Conservation (phyloP, 2,113 vertebrate species). For the Tenrec ecaudatus region DNA sequence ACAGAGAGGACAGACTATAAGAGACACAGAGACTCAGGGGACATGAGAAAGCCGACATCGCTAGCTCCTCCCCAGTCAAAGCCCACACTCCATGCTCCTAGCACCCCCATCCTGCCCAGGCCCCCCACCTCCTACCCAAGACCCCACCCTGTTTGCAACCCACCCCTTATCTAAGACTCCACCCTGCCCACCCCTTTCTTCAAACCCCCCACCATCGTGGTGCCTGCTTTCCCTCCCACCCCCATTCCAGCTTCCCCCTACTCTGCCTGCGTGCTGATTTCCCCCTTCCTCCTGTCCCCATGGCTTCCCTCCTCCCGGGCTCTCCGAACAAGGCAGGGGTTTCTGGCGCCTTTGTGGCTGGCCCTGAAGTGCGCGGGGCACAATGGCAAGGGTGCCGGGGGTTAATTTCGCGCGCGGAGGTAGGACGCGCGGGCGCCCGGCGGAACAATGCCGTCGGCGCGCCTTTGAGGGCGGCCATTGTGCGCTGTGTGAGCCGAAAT, state of each 20-base stretch:
- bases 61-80: no score
- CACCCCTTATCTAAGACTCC: no score
- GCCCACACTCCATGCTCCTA: no score
- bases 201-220: no score
- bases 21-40: no score
- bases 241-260: no score
- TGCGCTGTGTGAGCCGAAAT: constrained; percentile 90
- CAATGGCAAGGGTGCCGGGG: constrained; percentile 89
- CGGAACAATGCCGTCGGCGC: constrained; percentile 88
- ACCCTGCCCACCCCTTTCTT: no score
- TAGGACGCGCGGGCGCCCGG: constrained; percentile 88
- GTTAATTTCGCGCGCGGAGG: constrained; percentile 89
- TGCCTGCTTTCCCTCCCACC: no score
- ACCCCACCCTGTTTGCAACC: background rate
- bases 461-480: constrained; percentile 88
- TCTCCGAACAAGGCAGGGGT: constrained; percentile 77
- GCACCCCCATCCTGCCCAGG: background rate
- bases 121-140: background rate
- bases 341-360: constrained; percentile 86
- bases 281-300: background rate
- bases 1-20: no score
- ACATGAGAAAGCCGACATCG: no score
- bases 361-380: constrained; percentile 83
- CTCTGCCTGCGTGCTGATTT: background rate
- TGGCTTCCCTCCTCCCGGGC: background rate